Conservation (phyloP, 1,140 invertebrate species). For the Propsilocerus akamusi region DNA sequence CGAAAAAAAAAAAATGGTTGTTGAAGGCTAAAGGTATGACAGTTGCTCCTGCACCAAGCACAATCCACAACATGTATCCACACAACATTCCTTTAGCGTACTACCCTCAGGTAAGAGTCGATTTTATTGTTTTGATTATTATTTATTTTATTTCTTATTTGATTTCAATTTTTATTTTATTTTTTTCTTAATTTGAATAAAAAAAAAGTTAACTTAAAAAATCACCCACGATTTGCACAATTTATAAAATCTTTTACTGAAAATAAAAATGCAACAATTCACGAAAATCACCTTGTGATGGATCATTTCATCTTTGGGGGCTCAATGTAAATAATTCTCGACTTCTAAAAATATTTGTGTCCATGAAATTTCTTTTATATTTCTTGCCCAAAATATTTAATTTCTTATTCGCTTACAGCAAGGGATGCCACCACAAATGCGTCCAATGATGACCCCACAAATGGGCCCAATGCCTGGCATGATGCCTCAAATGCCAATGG, state of each 20-base stretch:
- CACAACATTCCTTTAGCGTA: conserved; percentile 26
- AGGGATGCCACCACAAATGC: conserved; percentile 17
- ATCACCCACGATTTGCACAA: neutral
- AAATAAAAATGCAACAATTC: no score
- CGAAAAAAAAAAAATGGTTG: neutral
- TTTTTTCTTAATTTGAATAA: neutral
- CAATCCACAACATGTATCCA: conserved; percentile 26
- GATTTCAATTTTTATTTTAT: neutral
- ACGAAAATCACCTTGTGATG: no score
- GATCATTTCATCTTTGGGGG: no score
- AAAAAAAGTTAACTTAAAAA: no score
- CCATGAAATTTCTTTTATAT: no score
- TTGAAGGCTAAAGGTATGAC: conserved; percentile 26
- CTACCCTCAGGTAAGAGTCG: conserved; percentile 25
- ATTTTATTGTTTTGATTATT: conserved; percentile 3
- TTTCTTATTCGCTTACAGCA: conserved; percentile 9
- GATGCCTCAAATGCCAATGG: conserved; percentile 16
- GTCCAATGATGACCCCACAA: conserved; percentile 13
- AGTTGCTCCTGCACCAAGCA: conserved; percentile 26
- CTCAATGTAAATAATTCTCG: no score
- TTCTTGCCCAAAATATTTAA: no score
- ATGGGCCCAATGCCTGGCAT: conserved; percentile 17
- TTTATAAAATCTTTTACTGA: no score
- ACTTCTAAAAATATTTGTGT: no score
- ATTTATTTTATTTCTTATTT: conserved; percentile 5